phyloP scores from a whole-genome alignment of 2,113 vertebrate genomes.

The Prionailurus bengalensis region DNA sequence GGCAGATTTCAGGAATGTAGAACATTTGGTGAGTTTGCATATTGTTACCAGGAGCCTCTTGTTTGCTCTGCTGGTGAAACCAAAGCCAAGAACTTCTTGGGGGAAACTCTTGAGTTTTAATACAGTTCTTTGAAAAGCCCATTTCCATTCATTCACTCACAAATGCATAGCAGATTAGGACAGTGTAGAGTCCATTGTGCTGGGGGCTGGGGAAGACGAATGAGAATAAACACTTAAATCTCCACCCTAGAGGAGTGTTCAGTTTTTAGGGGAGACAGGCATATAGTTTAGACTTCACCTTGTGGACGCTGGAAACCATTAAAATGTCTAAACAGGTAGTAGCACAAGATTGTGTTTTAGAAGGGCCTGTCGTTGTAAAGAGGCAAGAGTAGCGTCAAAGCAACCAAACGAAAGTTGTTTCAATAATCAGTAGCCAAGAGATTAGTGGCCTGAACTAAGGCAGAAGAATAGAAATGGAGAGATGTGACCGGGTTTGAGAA shows the following conservation, averaged over 20 bases:
- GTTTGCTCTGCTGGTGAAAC: conserved; percentile 46
- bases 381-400: background rate
- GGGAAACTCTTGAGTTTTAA: background rate
- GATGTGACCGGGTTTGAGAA: background rate
- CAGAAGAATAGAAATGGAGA: background rate
- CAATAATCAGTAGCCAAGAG: background rate
- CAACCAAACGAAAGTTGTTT: background rate
- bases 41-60: conserved; percentile 25
- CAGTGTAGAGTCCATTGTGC: background rate
- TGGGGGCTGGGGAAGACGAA: background rate
- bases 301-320: background rate
- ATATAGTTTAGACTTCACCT: background rate
- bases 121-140: background rate
- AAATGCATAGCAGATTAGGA: background rate
- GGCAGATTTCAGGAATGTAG: conserved; percentile 38
- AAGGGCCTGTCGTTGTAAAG: background rate
- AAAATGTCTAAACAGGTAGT: background rate
- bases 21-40: conserved; percentile 67
- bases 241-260: background rate
- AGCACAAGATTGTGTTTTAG: background rate
- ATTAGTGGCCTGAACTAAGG: background rate
- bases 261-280: background rate
- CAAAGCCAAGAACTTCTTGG: conserved; percentile 48
- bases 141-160: background rate
- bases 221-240: background rate